Percentiles rank a stretch among this genome's conserved stretches.
Evolutionary conservation across 2,113 vertebrate species (phyloP).

Genomic region (Zosterops pallidus): DNA sequence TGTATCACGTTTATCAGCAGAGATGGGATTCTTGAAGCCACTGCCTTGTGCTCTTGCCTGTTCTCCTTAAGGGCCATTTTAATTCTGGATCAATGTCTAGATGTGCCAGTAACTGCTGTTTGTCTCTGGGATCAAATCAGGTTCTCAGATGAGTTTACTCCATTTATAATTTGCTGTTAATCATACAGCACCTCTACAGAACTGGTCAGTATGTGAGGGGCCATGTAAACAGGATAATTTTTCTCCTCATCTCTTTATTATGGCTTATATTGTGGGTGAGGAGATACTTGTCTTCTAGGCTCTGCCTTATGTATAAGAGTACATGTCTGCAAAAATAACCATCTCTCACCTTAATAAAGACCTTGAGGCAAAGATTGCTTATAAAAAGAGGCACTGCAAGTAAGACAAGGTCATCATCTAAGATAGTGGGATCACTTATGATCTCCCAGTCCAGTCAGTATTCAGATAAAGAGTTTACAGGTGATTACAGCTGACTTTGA

Average conservation of each 20-base stretch:
- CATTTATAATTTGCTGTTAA: background rate
- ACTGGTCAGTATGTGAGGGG: background rate
- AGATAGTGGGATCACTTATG: background rate
- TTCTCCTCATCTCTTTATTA: background rate
- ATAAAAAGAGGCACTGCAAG: background rate
- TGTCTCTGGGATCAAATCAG: background rate
- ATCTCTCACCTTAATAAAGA: background rate
- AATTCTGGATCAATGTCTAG: background rate
- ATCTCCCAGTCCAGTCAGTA: background rate
- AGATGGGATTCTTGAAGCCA: background rate
- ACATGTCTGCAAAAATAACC: background rate
- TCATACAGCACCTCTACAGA: background rate
- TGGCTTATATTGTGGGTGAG: background rate
- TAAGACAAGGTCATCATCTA: background rate
- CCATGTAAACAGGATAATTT: background rate
- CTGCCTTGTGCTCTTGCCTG: background rate
- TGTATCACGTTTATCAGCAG: background rate
- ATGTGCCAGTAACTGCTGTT: background rate
- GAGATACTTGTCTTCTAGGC: background rate
- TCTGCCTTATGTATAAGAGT: background rate
- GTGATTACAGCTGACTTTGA: background rate
- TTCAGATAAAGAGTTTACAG: background rate
- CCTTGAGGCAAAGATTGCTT: background rate
- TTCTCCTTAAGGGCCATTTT: background rate
- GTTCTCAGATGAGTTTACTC: background rate